Conservation (phyloP, 2,113 vertebrate species). For the Pampusana beccarii region DNA sequence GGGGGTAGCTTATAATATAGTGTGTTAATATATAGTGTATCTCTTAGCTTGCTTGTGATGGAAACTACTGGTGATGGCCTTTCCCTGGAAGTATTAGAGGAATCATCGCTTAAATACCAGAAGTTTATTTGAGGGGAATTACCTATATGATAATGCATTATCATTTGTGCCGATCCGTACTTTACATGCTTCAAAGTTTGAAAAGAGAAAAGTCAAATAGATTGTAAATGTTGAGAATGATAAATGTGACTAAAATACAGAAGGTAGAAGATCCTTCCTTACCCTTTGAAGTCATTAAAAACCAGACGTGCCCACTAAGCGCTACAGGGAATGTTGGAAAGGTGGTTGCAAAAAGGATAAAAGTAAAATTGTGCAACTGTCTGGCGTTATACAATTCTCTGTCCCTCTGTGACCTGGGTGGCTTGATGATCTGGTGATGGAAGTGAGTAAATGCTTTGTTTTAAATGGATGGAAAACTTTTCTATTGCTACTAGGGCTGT, state of each 20-base stretch:
- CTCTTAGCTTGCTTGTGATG: not conserved
- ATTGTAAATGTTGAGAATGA: not conserved
- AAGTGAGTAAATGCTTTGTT: not conserved
- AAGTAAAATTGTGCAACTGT: not conserved
- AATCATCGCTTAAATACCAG: not conserved
- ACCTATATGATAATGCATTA: not conserved
- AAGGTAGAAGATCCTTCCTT: not conserved
- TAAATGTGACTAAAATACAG: not conserved
- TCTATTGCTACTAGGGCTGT: not conserved
- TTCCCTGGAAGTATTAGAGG: not conserved
- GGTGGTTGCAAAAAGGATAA: not conserved
- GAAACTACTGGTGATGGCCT: not conserved
- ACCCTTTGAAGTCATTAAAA: not conserved
- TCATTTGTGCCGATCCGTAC: not conserved
- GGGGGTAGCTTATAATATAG: not conserved
- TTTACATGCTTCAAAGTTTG: not conserved
- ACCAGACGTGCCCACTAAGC: not conserved
- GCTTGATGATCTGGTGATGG: not conserved
- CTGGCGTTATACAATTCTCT: not conserved
- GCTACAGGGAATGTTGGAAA: not conserved
- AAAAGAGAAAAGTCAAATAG: not conserved
- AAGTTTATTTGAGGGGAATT: not conserved
- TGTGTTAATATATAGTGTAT: accelerated
- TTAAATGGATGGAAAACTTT: not conserved
- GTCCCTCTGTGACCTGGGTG: not conserved